phyloP scores from a whole-genome alignment of 1,140 invertebrate species.

The Hypothenemus hampei region DNA sequence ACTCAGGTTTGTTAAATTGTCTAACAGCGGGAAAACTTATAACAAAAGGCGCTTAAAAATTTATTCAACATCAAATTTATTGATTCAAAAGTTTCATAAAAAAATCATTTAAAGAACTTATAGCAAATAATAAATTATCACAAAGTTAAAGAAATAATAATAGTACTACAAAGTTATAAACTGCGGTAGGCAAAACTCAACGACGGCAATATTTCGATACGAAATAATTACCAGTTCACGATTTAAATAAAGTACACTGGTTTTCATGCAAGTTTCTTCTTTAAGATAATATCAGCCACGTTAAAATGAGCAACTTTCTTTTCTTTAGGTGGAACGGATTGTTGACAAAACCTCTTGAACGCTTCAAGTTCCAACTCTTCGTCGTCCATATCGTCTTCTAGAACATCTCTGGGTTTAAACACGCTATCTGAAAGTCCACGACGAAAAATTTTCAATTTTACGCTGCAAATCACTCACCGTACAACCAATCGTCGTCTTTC shows the following conservation, averaged over 20 bases:
- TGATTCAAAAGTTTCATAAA: constrained; percentile 8
- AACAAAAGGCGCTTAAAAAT: too few species aligned
- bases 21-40: too few species aligned
- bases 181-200: not conserved
- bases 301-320: constrained; percentile 58
- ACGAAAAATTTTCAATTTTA: constrained; percentile 3
- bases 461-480: constrained; percentile 32
- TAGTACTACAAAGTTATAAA: not conserved
- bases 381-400: constrained; percentile 71
- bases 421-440: constrained; percentile 44
- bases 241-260: not conserved
- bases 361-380: constrained; percentile 70
- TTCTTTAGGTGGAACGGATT: constrained; percentile 61
- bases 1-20: too few species aligned
- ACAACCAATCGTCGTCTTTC: constrained; percentile 41
- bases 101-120: constrained; percentile 5
- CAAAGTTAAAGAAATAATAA: constrained; percentile 3
- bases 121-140: constrained; percentile 10
- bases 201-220: not conserved
- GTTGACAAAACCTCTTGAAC: constrained; percentile 73
- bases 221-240: not conserved
- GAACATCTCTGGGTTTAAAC: constrained; percentile 69
- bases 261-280: constrained; percentile 34
- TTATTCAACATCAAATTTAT: constrained; percentile 10
- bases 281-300: constrained; percentile 42